A percentile compares a stretch with the other conserved stretches of the same genome.
These are phyloP conservation scores for Linnaemya tessellans DNA, from an alignment of 2,888 invertebrate species.

Conservation along the genomic window DNA sequence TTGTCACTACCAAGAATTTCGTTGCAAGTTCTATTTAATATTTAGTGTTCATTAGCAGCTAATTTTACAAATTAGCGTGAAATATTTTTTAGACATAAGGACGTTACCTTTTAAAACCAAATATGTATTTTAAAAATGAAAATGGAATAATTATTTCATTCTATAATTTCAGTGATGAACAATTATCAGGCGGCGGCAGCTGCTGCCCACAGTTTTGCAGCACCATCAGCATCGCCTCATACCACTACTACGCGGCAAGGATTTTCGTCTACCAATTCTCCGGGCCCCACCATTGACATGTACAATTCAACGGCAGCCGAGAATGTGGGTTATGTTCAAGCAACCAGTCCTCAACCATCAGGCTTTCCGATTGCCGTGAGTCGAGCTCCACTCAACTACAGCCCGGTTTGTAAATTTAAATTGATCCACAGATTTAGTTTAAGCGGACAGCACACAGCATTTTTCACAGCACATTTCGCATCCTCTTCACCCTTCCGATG, in stretches of 20 bases:
- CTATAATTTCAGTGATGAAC: conserved; percentile 92
- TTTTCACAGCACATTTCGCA: background rate
- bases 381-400: conserved; percentile 96
- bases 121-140: background rate
- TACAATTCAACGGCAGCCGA: conserved; percentile 94
- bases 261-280: conserved; percentile 96
- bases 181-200: conserved; percentile 95
- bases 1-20: too few species aligned
- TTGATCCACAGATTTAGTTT: background rate
- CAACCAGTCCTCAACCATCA: conserved; percentile 98
- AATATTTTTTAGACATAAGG: too few species aligned
- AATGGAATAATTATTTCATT: conserved; percentile 12
- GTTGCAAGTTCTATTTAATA: too few species aligned
- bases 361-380: conserved; percentile 97
- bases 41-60: too few species aligned
- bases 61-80: too few species aligned
- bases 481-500: background rate
- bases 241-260: conserved; percentile 88
- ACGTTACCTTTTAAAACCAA: background rate
- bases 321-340: conserved; percentile 97
- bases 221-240: conserved; percentile 93
- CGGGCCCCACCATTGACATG: conserved; percentile 95
- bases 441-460: background rate
- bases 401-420: conserved; percentile 89
- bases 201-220: conserved; percentile 90